Percentiles rank a stretch among this genome's conserved stretches.
Evolutionary conservation across 1,140 invertebrate genomes (phyloP).

Genomic region (Teleopsis dalmanni): DNA sequence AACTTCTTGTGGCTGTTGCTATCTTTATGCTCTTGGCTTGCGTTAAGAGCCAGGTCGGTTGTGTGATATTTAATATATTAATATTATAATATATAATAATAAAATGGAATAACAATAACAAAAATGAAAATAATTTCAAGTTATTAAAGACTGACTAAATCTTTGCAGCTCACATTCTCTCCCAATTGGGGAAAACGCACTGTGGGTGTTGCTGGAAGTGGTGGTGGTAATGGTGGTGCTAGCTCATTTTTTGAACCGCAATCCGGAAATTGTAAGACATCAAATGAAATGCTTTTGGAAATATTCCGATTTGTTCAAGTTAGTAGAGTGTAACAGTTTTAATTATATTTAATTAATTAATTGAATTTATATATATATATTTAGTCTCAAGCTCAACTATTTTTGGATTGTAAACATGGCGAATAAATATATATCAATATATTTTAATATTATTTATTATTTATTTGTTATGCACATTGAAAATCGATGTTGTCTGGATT

Average conservation of each 20-base stretch:
- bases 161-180: constrained; percentile 35
- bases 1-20: constrained; percentile 14
- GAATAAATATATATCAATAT: constrained; percentile 19
- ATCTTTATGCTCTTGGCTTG: constrained; percentile 29
- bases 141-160: background rate
- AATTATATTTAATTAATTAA: background rate
- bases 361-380: background rate
- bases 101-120: background rate
- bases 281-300: constrained; percentile 38
- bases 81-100: background rate
- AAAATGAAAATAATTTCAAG: background rate
- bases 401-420: constrained; percentile 39
- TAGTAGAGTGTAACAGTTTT: background rate
- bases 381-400: constrained; percentile 33
- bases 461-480: background rate
- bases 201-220: constrained; percentile 15
- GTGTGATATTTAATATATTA: background rate
- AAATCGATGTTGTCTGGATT: constrained; percentile 11
- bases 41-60: constrained; percentile 31
- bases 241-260: constrained; percentile 27
- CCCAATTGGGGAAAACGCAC: constrained; percentile 42
- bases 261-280: constrained; percentile 32
- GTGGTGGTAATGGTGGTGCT: constrained; percentile 14
- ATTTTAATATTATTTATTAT: constrained; percentile 1
- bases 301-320: constrained; percentile 37